Evolutionary conservation across 1,140 invertebrate species (phyloP).

Genomic region (Trachymyrmex cornetzi): DNA sequence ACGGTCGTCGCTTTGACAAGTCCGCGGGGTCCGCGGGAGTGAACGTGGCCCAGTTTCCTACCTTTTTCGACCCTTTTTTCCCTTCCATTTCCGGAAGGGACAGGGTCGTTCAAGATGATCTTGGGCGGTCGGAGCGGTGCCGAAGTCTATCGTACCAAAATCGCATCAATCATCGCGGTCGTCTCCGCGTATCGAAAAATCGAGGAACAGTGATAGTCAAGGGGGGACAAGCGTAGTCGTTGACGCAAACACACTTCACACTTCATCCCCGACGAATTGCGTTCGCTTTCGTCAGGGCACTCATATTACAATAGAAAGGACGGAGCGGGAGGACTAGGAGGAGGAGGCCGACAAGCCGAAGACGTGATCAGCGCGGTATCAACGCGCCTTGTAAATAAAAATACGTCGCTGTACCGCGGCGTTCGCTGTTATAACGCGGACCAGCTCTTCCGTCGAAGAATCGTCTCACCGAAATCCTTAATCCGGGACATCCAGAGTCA

Average conservation of each 20-base stretch:
- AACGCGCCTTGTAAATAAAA: conserved; percentile 81
- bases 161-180: conserved; percentile 68
- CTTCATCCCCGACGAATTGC: conserved; percentile 8
- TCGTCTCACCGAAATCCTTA: conserved; percentile 15
- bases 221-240: conserved; percentile 1
- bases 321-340: conserved; percentile 55
- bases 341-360: conserved; percentile 70
- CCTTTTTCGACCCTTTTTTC: neutral
- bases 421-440: conserved; percentile 51
- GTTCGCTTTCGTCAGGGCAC: conserved; percentile 19
- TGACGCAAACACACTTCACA: conserved; percentile 51
- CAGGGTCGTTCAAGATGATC: conserved; percentile 13
- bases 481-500: neutral
- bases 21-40: conserved; percentile 30
- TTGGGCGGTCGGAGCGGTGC: conserved; percentile 58
- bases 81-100: neutral
- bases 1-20: conserved; percentile 72
- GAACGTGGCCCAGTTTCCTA: conserved; percentile 62
- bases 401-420: conserved; percentile 55
- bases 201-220: conserved; percentile 62
- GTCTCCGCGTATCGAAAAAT: conserved; percentile 41
- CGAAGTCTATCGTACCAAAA: conserved; percentile 66
- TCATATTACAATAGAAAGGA: conserved; percentile 52
- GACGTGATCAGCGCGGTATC: conserved; percentile 79
- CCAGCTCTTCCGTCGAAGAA: conserved; percentile 22